Conservation (phyloP, 2,113 vertebrate genomes). For the Mellivora capensis region DNA sequence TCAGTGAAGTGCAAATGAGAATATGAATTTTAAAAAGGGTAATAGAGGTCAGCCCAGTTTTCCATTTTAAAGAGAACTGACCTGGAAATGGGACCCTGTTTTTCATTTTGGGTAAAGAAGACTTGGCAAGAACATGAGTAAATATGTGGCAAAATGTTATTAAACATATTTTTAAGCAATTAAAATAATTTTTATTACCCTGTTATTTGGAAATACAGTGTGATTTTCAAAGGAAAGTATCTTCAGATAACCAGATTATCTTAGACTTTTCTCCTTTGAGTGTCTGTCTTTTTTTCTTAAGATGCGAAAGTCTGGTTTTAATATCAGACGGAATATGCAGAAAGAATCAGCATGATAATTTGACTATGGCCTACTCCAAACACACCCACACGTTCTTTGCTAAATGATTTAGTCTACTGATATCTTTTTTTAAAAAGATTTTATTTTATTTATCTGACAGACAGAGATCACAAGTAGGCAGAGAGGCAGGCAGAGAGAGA, state of each 20-base stretch:
- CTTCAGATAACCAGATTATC: slow-evolving; percentile 15
- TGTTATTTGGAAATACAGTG: background rate
- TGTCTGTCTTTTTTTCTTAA: background rate
- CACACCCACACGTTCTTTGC: slow-evolving; percentile 35
- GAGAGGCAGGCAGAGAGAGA: too few relatives aligned
- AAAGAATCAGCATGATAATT: slow-evolving; percentile 35
- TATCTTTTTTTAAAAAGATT: slow-evolving; percentile 47
- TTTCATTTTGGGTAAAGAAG: slow-evolving; percentile 45
- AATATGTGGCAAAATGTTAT: background rate
- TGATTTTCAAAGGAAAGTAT: slow-evolving; percentile 37
- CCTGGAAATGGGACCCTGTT: background rate
- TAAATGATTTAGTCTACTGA: slow-evolving; percentile 27
- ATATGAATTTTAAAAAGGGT: slow-evolving; percentile 60
- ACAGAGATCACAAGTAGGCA: too few relatives aligned
- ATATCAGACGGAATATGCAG: slow-evolving; percentile 55
- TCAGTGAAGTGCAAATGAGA: slow-evolving; percentile 54
- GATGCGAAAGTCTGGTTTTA: slow-evolving; percentile 46
- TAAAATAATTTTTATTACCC: background rate
- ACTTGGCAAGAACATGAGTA: background rate
- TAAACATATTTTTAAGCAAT: background rate
- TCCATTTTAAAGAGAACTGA: slow-evolving; percentile 31
- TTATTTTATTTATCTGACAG: too few relatives aligned
- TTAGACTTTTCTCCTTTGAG: background rate
- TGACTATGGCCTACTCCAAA: slow-evolving; percentile 25
- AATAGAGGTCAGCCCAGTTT: slow-evolving; percentile 3